Evolutionary conservation across 2,888 invertebrate species (phyloP).

Genomic region (Dryadula phaetusa): DNA sequence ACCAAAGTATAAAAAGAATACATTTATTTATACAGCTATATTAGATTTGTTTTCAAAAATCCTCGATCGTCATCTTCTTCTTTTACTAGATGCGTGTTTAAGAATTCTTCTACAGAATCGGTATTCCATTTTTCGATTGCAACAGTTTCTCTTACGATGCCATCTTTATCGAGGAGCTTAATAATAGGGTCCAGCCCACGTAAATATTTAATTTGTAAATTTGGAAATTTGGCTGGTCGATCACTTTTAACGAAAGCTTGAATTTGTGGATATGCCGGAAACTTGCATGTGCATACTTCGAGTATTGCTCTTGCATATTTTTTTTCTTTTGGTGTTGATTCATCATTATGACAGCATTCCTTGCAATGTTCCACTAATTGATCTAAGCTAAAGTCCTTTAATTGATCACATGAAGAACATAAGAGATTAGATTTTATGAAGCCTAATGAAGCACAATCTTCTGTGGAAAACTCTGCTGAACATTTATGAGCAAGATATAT

Average conservation of each 20-base stretch:
- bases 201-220: slow-evolving; percentile 95
- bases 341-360: slow-evolving; percentile 92
- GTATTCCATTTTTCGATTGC: slow-evolving; percentile 99
- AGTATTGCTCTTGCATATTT: slow-evolving; percentile 95
- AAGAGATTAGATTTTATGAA: slow-evolving; percentile 93
- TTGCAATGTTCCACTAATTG: slow-evolving; percentile 88
- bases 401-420: slow-evolving; percentile 94
- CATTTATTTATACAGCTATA: slow-evolving; percentile 54
- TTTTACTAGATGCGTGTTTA: slow-evolving; percentile 92
- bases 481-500: slow-evolving; percentile 40
- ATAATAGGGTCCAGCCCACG: slow-evolving; percentile 97
- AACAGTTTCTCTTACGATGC: slow-evolving; percentile 93
- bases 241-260: slow-evolving; percentile 99
- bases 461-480: slow-evolving; percentile 86
- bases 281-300: slow-evolving; percentile 99
- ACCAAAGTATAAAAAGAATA: slow-evolving; percentile 12
- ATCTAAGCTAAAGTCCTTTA: slow-evolving; percentile 89
- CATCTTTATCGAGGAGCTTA: slow-evolving; percentile 93
- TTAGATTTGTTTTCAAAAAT: slow-evolving; percentile 85
- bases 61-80: slow-evolving; percentile 82
- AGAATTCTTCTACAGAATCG: slow-evolving; percentile 98
- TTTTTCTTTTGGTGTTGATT: slow-evolving; percentile 86
- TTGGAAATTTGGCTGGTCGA: slow-evolving; percentile 94
- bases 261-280: slow-evolving; percentile 98
- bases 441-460: slow-evolving; percentile 93